phyloP scores from a whole-genome alignment of 2,888 invertebrate species.

The Drosophila hamatofila region DNA sequence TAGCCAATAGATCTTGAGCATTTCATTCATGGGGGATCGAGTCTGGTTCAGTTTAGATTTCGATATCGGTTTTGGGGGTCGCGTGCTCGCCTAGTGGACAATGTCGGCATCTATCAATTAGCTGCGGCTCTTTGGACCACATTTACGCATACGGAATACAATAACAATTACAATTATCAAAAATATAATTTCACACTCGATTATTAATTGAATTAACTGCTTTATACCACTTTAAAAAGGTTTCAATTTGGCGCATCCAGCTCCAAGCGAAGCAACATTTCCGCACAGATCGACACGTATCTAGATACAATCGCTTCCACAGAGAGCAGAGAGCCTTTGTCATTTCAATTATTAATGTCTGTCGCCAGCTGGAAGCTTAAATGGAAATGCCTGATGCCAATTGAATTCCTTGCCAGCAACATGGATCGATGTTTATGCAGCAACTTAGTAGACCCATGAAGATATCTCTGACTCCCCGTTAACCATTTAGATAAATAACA shows the following conservation, averaged over 20 bases:
- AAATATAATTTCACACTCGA: conserved; percentile 63
- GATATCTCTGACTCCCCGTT: conserved; percentile 26
- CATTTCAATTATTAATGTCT: conserved; percentile 8
- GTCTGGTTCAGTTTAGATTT: not conserved
- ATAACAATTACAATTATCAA: conserved; percentile 22
- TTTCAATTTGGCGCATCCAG: conserved; percentile 48
- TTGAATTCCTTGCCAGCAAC: conserved; percentile 13
- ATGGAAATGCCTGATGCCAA: conserved; percentile 47
- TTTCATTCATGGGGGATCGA: not conserved
- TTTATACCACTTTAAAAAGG: conserved; percentile 76
- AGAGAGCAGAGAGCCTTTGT: conserved; percentile 21
- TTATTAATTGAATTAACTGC: conserved; percentile 78
- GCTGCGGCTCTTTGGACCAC: conserved; percentile 16
- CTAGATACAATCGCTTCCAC: conserved; percentile 68
- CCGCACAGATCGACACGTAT: conserved; percentile 55
- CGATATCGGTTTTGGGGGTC: not conserved
- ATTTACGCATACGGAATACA: conserved; percentile 19
- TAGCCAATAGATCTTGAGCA: conserved; percentile 5
- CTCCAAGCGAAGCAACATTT: conserved; percentile 26
- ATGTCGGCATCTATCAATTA: conserved; percentile 47
- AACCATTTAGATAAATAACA: conserved; percentile 45
- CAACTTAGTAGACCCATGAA: conserved; percentile 7
- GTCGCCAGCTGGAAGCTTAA: not conserved
- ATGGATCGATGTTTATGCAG: conserved; percentile 20
- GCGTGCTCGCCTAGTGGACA: not conserved